A percentile compares a stretch with the other conserved stretches of the same genome.
phyloP scores from a whole-genome alignment of 2,888 invertebrate genomes.

The Drosophila hamatofila region DNA sequence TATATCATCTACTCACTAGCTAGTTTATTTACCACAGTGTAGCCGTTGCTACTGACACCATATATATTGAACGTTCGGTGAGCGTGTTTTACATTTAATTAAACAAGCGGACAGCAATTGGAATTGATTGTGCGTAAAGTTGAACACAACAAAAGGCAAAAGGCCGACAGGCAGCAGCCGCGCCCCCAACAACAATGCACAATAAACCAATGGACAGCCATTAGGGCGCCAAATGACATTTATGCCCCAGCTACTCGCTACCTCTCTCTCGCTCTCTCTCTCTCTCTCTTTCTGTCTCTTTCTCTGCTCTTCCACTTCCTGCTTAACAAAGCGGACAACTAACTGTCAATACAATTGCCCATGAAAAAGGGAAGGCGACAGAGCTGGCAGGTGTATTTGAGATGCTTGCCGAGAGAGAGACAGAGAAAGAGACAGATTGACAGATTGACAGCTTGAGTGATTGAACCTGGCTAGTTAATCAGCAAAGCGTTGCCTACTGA shows the following conservation, averaged over 20 bases:
- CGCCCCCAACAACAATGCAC: constrained; percentile 6
- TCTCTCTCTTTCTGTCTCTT: neutral
- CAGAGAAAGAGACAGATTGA: neutral
- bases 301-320: neutral
- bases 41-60: neutral
- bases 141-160: constrained; percentile 25
- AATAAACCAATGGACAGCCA: constrained; percentile 35
- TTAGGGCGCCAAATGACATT: constrained; percentile 58
- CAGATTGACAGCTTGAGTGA: constrained; percentile 22
- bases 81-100: constrained; percentile 42
- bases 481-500: constrained; percentile 62
- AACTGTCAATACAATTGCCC: constrained; percentile 70
- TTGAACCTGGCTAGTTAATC: constrained; percentile 37
- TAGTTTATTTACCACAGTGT: neutral
- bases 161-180: constrained; percentile 14
- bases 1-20: neutral
- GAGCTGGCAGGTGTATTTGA: constrained; percentile 17
- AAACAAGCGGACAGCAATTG: constrained; percentile 48
- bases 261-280: neutral
- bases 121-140: constrained; percentile 68
- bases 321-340: constrained; percentile 53
- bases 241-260: neutral
- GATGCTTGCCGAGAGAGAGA: constrained; percentile 37
- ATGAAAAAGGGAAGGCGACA: constrained; percentile 29
- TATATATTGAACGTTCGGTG: constrained; percentile 16